phyloP scores from a whole-genome alignment of 1,140 invertebrate genomes.

The Drosophila willistoni region DNA sequence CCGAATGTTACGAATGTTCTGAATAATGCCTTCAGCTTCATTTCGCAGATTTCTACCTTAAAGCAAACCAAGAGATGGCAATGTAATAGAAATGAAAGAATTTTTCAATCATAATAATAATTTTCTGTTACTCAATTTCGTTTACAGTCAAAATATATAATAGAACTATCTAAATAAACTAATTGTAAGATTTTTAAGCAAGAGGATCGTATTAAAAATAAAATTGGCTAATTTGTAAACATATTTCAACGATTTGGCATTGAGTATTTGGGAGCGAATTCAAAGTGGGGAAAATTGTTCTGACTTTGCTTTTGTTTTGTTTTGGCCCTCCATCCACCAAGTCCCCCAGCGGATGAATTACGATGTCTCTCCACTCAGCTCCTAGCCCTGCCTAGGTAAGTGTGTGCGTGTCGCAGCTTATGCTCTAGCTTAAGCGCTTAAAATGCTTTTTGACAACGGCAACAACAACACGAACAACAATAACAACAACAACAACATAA shows the following conservation, averaged over 20 bases:
- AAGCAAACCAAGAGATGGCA: too few species aligned
- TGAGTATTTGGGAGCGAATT: slow-evolving; percentile 2
- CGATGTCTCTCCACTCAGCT: background rate
- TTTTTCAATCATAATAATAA: too few species aligned
- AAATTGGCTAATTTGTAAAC: background rate
- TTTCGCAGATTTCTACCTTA: background rate
- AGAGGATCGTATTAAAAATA: too few species aligned
- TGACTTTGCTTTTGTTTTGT: slow-evolving; percentile 31
- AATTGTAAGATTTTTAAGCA: too few species aligned
- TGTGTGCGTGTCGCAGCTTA: slow-evolving; percentile 73
- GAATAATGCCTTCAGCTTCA: slow-evolving; percentile 25
- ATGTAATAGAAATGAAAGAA: background rate
- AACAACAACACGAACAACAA: slow-evolving; percentile 39
- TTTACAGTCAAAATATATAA: background rate
- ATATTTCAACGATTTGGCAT: background rate
- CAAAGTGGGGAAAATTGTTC: background rate
- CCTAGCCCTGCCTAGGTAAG: background rate
- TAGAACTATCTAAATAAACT: background rate
- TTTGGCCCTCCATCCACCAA: background rate
- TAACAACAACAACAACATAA: slow-evolving; percentile 29
- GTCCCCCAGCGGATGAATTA: background rate
- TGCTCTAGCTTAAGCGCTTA: slow-evolving; percentile 70
- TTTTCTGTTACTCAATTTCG: too few species aligned
- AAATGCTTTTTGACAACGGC: slow-evolving; percentile 76
- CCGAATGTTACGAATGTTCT: slow-evolving; percentile 35